Evolutionary conservation across 2,888 invertebrate genomes (phyloP).

Genomic region (Ophonus ardosiacus): DNA sequence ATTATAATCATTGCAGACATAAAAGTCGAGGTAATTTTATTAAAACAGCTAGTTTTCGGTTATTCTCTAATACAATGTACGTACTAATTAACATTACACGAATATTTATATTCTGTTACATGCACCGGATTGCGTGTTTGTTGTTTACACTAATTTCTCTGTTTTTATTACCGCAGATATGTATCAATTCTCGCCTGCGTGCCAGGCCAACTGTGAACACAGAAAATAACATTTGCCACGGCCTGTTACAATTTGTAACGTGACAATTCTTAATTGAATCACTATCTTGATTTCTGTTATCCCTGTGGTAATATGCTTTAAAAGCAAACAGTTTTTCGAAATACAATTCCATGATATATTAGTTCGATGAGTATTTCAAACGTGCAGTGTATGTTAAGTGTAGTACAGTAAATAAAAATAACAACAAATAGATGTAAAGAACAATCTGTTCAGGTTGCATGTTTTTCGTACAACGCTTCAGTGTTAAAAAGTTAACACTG

Average conservation of each 20-base stretch:
- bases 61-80: slow-evolving; percentile 38
- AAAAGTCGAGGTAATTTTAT: slow-evolving; percentile 44
- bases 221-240: slow-evolving; percentile 22
- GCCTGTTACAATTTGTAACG: slow-evolving; percentile 49
- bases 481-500: no score
- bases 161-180: slow-evolving; percentile 52
- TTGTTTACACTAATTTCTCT: slow-evolving; percentile 51
- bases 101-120: slow-evolving; percentile 63
- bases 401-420: no score
- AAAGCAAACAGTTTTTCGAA: neutral
- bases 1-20: slow-evolving; percentile 29
- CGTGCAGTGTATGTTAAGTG: no score
- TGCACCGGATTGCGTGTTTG: slow-evolving; percentile 37
- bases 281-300: slow-evolving; percentile 53
- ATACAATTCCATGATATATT: neutral
- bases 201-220: slow-evolving; percentile 18
- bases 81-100: slow-evolving; percentile 63
- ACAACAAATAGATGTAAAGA: no score
- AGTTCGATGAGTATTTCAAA: no score
- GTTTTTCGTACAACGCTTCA: no score
- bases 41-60: slow-evolving; percentile 57
- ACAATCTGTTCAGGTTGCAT: no score
- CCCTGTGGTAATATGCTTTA: slow-evolving; percentile 13
- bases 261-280: slow-evolving; percentile 57
- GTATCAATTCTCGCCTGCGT: slow-evolving; percentile 40